Evolutionary conservation across 2,113 vertebrate genomes (phyloP), one percentile per base, ranked within the genome.

Genomic region (Suricata suricatta): DNA sequence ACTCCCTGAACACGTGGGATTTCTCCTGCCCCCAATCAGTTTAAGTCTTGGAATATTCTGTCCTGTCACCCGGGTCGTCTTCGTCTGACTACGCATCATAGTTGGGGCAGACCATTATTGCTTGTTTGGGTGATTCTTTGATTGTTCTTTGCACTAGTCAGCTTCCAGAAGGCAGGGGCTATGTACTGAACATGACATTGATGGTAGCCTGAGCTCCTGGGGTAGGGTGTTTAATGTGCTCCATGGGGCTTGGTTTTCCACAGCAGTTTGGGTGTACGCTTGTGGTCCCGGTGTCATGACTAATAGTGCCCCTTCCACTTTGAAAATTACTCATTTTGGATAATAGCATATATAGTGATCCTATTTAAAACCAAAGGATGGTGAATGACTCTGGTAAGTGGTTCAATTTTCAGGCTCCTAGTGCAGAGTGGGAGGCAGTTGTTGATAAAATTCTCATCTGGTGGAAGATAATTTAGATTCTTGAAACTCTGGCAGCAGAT

Each of bases 401-500:
- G 16, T 81, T 77, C 11, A 27, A 7, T 13, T 27, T 4, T 63
- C 7, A 68, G 82, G n/a, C 23, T n/a, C 71, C 29, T 3, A 27
- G 77, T 31, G 33, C 13, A 7, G 47, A 47, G 25, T 10, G 17
- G 87, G 31, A 23, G 19, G 68, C 47, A 16, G 33, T 69, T 79
- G 31, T 57, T 64, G 77, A 12, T 50, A 72, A 69, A 87, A 87
- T 95, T 95, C 68, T 29, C 12, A 63, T 96, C 77, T 23, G 33
- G n/a, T n/a, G 82, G 52, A 93, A 93, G 66, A 60, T n/a, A 81
- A 88, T 88, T 82, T 91, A 31, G 88, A 41, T 71, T 85, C 72
- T 83, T 96, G 41, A 76, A 85, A 74, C 63, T 74, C 33, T 23
- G 71, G 83, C 71, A n/a, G 66, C 52, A 5, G 66, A 31, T 76